Evolutionary conservation across 2,113 vertebrate species (phyloP).

Genomic region (Cynoglossus semilaevis): DNA sequence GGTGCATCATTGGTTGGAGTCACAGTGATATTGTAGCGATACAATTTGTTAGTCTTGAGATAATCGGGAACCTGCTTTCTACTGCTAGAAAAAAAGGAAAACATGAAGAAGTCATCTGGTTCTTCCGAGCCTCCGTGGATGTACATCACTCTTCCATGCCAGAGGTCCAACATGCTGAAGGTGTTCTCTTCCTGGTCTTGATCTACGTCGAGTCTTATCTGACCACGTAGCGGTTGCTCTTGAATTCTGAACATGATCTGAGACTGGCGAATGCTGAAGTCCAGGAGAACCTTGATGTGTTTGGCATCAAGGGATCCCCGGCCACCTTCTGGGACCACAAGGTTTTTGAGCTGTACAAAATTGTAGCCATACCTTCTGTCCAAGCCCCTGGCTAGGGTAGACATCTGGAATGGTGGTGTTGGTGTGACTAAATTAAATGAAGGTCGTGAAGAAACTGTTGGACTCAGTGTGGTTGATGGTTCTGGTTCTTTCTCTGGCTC

Average conservation of each 20-base stretch:
- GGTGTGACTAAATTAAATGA: conserved; percentile 50
- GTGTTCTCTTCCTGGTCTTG: conserved; percentile 71
- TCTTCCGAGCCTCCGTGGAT: conserved; percentile 88
- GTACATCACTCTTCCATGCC: conserved; percentile 82
- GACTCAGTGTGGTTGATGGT: conserved; percentile 44
- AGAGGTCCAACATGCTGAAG: conserved; percentile 86
- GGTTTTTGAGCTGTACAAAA: conserved; percentile 79
- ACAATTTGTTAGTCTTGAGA: conserved; percentile 72
- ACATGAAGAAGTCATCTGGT: conserved; percentile 81
- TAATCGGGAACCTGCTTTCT: conserved; percentile 75
- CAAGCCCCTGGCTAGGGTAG: conserved; percentile 59
- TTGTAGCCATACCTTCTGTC: conserved; percentile 63
- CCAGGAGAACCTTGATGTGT: conserved; percentile 82
- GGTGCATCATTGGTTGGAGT: conserved; percentile 85
- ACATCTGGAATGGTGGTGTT: conserved; percentile 48
- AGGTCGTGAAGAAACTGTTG: conserved; percentile 17
- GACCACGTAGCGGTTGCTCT: conserved; percentile 77
- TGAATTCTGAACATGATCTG: conserved; percentile 83
- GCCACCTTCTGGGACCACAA: conserved; percentile 83
- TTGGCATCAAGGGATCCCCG: conserved; percentile 80
- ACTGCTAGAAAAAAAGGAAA: conserved; percentile 79
- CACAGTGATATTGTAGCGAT: conserved; percentile 80
- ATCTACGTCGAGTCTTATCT: conserved; percentile 78
- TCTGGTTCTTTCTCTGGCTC: conserved; percentile 70
- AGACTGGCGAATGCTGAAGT: conserved; percentile 82